A percentile compares a stretch with the other conserved stretches of the same genome.
phyloP scores from a whole-genome alignment of 2,797 vertebrate species.

The Crocodylus rhombifer region DNA sequence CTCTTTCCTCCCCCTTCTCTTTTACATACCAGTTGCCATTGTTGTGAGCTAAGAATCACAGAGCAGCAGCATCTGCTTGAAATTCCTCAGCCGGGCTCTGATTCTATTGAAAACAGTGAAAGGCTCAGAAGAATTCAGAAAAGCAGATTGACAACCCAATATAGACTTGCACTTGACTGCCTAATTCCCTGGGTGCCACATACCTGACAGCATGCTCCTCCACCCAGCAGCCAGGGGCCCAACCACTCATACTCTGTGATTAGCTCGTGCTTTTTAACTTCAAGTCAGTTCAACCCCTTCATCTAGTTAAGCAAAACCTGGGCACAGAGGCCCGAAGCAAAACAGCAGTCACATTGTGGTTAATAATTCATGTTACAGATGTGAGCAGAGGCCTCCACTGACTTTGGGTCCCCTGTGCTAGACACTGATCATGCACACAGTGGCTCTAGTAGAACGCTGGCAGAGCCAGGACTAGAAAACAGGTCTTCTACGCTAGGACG shows the following conservation, averaged over 20 bases:
- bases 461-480: not conserved
- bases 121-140: not conserved
- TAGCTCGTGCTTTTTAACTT: not conserved
- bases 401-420: not conserved
- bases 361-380: not conserved
- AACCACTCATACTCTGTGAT: not conserved
- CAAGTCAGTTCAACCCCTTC: not conserved
- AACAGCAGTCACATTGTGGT: rapidly evolving
- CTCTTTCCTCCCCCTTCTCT: not conserved
- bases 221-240: not conserved
- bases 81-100: not conserved
- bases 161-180: not conserved
- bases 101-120: not conserved
- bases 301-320: not conserved
- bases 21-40: not conserved
- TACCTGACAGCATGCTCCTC: not conserved
- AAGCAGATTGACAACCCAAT: not conserved
- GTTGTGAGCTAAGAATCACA: rapidly evolving
- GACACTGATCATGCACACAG: not conserved
- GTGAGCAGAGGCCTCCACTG: not conserved
- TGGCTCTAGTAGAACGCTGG: not conserved
- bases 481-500: too few relatives aligned
- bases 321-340: not conserved
- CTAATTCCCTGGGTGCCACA: rapidly evolving
- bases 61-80: not conserved